Conservation (phyloP, 2,113 vertebrate genomes). For the Neotoma lepida region DNA sequence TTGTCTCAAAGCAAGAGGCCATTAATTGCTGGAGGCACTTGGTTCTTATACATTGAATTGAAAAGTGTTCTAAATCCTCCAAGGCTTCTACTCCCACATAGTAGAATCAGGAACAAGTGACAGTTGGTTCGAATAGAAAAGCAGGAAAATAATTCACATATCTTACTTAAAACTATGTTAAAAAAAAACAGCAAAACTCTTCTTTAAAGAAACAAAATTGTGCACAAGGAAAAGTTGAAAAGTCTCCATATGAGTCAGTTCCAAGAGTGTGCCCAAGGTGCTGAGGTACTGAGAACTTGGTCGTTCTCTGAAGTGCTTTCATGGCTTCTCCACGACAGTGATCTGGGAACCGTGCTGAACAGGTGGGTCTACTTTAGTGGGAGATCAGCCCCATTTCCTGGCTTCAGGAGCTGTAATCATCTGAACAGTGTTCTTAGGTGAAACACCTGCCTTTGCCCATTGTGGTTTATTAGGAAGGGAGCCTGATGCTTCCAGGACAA, state of each 20-base stretch:
- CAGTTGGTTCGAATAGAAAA: constrained; percentile 52
- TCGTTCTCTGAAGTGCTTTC: background rate
- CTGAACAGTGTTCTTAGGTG: constrained; percentile 27
- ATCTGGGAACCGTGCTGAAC: background rate
- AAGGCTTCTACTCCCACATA: background rate
- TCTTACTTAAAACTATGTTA: constrained; percentile 59
- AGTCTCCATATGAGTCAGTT: constrained; percentile 69
- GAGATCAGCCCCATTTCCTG: constrained; percentile 29
- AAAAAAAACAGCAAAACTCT: background rate
- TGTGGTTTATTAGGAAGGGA: constrained; percentile 58
- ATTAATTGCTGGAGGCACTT: background rate
- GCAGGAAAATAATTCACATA: constrained; percentile 51
- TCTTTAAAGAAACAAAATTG: constrained; percentile 59
- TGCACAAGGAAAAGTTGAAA: constrained; percentile 66
- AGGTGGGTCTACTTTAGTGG: constrained; percentile 20
- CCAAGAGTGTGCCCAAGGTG: background rate
- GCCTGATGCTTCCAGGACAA: constrained; percentile 29
- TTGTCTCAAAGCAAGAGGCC: background rate
- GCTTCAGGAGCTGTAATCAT: background rate
- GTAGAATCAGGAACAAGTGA: background rate
- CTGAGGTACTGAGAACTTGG: background rate
- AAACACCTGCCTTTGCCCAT: background rate
- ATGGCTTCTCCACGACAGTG: constrained; percentile 18
- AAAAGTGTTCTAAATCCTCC: background rate
- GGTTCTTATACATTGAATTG: background rate